These are phyloP conservation scores for Mastacembelus armatus DNA, from an alignment of 2,797 vertebrate genomes.

Conservation along the genomic window DNA sequence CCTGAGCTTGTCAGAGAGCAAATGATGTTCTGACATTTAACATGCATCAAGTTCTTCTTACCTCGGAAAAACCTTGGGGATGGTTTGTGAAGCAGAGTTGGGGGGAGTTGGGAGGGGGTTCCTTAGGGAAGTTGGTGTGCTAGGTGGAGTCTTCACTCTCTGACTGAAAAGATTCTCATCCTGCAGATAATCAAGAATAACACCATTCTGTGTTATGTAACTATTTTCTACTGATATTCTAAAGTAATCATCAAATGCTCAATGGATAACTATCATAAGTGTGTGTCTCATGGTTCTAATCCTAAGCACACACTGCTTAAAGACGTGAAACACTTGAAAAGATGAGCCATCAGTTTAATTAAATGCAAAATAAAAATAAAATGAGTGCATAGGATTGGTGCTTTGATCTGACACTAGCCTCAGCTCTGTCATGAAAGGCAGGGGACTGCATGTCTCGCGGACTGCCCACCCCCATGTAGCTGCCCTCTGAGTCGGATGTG, in stretches of 20 bases:
- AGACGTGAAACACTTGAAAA: not conserved
- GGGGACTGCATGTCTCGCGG: slow-evolving; percentile 94
- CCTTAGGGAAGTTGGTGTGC: slow-evolving; percentile 80
- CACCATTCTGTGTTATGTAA: not conserved
- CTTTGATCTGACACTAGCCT: slow-evolving; percentile 73
- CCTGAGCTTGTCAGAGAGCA: not conserved
- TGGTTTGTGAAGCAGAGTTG: slow-evolving; percentile 84
- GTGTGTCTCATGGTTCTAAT: not conserved
- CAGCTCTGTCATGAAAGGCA: slow-evolving; percentile 86
- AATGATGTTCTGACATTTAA: not conserved
- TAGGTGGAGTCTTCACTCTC: slow-evolving; percentile 74
- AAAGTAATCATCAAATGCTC: not conserved
- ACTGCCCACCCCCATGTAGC: slow-evolving; percentile 89
- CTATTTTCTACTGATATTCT: not conserved
- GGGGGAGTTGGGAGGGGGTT: slow-evolving; percentile 71
- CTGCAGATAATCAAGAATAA: slow-evolving; percentile 67
- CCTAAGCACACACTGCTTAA: not conserved
- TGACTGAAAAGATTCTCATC: slow-evolving; percentile 81
- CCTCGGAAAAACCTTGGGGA: slow-evolving; percentile 77
- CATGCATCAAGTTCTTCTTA: slow-evolving; percentile 23
- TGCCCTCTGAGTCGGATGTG: slow-evolving; percentile 97
- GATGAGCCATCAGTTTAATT: not conserved
- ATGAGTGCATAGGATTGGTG: not conserved
- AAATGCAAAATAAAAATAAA: not conserved
- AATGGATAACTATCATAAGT: not conserved